phyloP scores from a whole-genome alignment of 1,140 invertebrate genomes.

The Platyscapa corneri region DNA sequence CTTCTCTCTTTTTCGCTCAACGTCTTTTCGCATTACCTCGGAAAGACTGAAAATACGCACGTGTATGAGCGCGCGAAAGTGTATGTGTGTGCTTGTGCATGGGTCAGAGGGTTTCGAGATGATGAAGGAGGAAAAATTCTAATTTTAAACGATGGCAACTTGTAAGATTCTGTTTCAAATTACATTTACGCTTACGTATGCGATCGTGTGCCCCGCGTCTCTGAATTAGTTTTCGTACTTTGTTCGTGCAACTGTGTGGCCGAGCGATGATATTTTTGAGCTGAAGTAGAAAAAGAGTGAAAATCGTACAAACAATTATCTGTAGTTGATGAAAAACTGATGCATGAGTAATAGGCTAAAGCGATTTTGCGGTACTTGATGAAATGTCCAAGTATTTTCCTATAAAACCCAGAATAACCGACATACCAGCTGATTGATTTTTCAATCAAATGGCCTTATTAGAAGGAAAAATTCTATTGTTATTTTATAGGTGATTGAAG shows the following conservation, averaged over 20 bases:
- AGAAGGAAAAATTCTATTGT: neutral
- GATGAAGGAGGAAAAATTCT: neutral
- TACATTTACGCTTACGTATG: neutral
- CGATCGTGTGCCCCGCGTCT: neutral
- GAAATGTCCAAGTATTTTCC: neutral
- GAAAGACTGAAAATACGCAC: neutral
- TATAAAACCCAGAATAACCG: neutral
- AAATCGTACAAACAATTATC: neutral
- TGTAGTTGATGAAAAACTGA: neutral
- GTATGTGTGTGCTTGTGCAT: too few species aligned
- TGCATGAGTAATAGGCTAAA: neutral
- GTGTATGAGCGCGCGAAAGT: neutral
- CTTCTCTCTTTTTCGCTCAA: neutral
- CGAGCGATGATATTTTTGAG: too few species aligned
- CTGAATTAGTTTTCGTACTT: neutral
- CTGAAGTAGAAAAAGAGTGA: too few species aligned
- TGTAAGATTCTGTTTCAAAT: neutral
- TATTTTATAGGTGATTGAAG: neutral
- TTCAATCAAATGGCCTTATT: neutral
- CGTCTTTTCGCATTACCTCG: neutral
- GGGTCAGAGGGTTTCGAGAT: neutral
- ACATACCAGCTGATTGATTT: neutral
- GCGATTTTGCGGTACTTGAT: neutral
- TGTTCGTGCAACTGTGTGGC: neutral
- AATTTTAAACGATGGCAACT: neutral